These are phyloP conservation scores for Crossaster papposus DNA, from an alignment of 53 echinoderm and acorn worm species.

Conservation along the genomic window DNA sequence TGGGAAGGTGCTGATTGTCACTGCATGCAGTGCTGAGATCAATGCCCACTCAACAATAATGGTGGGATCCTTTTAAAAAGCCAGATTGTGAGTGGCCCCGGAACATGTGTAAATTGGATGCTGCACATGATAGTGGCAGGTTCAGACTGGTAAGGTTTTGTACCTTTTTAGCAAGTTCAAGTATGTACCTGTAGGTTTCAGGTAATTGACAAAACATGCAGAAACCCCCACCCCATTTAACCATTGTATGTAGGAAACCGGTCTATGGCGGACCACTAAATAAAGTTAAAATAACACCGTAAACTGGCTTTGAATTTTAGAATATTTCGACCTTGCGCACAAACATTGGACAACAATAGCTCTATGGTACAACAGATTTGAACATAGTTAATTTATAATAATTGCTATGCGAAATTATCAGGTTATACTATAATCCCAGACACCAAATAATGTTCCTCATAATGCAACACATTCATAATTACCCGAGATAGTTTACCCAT, in stretches of 20 bases:
- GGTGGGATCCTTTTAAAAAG: conserved; percentile 20
- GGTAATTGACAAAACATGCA: background rate
- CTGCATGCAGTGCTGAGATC: background rate
- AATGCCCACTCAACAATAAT: conserved; percentile 32
- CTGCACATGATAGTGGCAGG: background rate
- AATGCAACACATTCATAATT: no score
- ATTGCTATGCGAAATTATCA: no score
- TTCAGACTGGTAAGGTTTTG: background rate
- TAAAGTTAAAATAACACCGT: no score
- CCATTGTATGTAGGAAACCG: background rate
- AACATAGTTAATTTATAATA: no score
- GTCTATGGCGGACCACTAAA: background rate
- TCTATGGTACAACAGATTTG: no score
- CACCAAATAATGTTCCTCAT: no score
- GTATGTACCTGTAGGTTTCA: background rate
- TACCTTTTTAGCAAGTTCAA: background rate
- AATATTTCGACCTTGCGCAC: no score
- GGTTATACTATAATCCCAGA: no score
- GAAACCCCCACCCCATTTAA: background rate
- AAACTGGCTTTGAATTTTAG: no score
- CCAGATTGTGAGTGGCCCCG: conserved; percentile 54
- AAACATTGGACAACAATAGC: no score
- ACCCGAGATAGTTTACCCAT: no score
- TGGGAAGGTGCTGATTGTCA: conserved; percentile 52
- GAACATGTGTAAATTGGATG: conserved; percentile 37